Conservation (phyloP, 2,888 invertebrate species). For the Hesperia comma region DNA sequence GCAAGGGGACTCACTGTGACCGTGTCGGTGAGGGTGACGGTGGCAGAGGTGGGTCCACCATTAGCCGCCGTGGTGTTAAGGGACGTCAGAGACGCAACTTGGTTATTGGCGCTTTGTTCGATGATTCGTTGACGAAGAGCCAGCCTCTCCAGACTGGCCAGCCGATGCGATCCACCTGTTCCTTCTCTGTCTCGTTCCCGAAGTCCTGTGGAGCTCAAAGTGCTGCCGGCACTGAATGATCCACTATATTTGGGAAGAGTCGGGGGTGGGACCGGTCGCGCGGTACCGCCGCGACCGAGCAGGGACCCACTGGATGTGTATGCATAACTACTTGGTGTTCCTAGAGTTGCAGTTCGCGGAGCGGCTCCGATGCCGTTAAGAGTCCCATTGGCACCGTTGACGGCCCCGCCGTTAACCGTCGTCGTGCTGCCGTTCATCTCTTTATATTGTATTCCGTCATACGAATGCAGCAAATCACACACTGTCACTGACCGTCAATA, state of each 20-base stretch:
- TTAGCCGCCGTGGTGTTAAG: constrained; percentile 63
- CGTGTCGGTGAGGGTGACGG: constrained; percentile 81
- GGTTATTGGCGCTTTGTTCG: constrained; percentile 85
- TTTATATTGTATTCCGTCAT: constrained; percentile 69
- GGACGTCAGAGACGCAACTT: constrained; percentile 61
- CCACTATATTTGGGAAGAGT: constrained; percentile 91
- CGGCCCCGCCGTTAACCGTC: constrained; percentile 79
- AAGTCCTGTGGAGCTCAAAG: constrained; percentile 82
- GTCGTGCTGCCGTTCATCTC: constrained; percentile 84
- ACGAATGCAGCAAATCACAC: constrained; percentile 73
- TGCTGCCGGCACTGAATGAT: constrained; percentile 87
- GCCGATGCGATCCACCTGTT: constrained; percentile 89
- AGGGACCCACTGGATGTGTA: constrained; percentile 86
- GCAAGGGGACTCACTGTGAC: constrained; percentile 83
- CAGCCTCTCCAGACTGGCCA: constrained; percentile 92
- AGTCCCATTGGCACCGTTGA: constrained; percentile 76
- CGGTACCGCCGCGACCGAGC: constrained; percentile 85
- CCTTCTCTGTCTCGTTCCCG: constrained; percentile 87
- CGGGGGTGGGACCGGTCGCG: constrained; percentile 90
- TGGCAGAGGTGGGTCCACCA: constrained; percentile 74
- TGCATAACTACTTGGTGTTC: constrained; percentile 85
- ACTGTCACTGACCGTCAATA: constrained; percentile 75
- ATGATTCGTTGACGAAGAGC: constrained; percentile 92
- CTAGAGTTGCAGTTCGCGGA: constrained; percentile 78
- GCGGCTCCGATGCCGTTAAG: constrained; percentile 76